Evolutionary conservation across 2,888 invertebrate genomes (phyloP), one percentile per base, ranked within the genome.

Genomic region (Leptinotarsa rubiginosa): DNA sequence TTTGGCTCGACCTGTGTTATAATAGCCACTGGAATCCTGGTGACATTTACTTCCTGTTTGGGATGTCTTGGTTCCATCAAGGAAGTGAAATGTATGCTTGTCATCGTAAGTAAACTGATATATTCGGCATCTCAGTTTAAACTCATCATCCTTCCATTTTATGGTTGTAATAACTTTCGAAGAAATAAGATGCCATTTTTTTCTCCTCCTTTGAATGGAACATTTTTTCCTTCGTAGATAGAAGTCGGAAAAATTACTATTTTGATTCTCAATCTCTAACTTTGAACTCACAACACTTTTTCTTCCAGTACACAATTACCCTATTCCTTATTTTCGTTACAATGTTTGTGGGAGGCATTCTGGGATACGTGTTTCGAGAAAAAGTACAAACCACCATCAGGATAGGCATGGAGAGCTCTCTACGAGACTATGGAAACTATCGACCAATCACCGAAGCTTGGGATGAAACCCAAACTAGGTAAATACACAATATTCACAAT

Each of bases 11-110:
- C 97, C 56, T 95, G 93, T 83, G 94, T 97, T 74, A 90, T 97
- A 77, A 92, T 97, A 69, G 93, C 93, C 25, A 94, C 95, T 75
- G 97, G 97, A 7, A 91, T 93, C 49, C 90, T 95, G 76, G 93
- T 96, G 76, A 92, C 95, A 83, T 85, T 97, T 77, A 91, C 97
- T 70, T 94, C 97, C 13, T 93, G 97, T 87, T 92, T 98, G 77
- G 98, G 98, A 73, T 97, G 97, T 88, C 91, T 96, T 84, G 98
- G 97, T 64, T 96, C 97, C n/a, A 93, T 95, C 65, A 95, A 94
- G 86, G 97, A 98, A 90, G 94, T 97, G 85, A 95, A 96, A 88
- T 97, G 97, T 88, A 94, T 98, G 92, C 91, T 98, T 66, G 91
- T 97, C 73, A 95, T 95, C 89, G 97, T 97, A 89, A 90, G 92